Conservation (phyloP, 2,888 invertebrate genomes). For the Drosophila kambysellisi region DNA sequence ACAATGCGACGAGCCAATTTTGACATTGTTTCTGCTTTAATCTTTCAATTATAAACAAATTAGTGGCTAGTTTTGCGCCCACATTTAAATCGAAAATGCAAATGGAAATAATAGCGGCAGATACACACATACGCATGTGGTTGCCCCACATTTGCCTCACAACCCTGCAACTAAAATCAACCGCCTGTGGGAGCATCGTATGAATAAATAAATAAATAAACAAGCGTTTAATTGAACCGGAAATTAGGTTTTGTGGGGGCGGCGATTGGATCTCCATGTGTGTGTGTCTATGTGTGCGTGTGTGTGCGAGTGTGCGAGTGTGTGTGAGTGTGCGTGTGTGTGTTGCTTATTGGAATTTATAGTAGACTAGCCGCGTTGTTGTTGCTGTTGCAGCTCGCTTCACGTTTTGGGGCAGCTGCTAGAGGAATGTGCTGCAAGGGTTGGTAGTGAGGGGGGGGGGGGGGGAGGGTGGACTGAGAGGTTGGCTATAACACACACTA, state of each 20-base stretch:
- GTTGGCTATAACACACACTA: slow-evolving; percentile 17
- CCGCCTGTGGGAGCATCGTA: slow-evolving; percentile 50
- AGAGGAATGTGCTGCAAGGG: slow-evolving; percentile 4
- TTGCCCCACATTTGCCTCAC: not conserved
- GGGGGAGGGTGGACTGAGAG: not conserved
- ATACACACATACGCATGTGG: slow-evolving; percentile 10
- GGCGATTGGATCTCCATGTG: slow-evolving; percentile 48
- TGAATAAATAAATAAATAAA: slow-evolving; percentile 78
- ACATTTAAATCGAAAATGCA: slow-evolving; percentile 52
- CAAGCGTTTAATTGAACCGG: slow-evolving; percentile 80
- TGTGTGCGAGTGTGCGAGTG: slow-evolving; percentile 17
- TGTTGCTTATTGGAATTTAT: slow-evolving; percentile 63
- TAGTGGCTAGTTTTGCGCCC: slow-evolving; percentile 43
- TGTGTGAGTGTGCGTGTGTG: slow-evolving; percentile 21
- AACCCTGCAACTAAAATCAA: not conserved
- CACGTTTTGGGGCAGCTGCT: slow-evolving; percentile 47
- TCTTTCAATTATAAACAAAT: slow-evolving; percentile 68
- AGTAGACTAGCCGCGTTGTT: slow-evolving; percentile 44
- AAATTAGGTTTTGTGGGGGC: slow-evolving; percentile 69
- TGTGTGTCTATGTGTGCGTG: slow-evolving; percentile 22
- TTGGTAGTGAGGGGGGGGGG: not conserved
- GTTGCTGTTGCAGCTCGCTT: slow-evolving; percentile 21
- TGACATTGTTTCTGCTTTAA: slow-evolving; percentile 12
- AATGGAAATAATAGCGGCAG: slow-evolving; percentile 30
- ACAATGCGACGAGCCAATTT: slow-evolving; percentile 5